A percentile compares a stretch with the other conserved stretches of the same genome.
Evolutionary conservation across 1,140 invertebrate genomes (phyloP).

Genomic region (Drosophila parabipectinata): DNA sequence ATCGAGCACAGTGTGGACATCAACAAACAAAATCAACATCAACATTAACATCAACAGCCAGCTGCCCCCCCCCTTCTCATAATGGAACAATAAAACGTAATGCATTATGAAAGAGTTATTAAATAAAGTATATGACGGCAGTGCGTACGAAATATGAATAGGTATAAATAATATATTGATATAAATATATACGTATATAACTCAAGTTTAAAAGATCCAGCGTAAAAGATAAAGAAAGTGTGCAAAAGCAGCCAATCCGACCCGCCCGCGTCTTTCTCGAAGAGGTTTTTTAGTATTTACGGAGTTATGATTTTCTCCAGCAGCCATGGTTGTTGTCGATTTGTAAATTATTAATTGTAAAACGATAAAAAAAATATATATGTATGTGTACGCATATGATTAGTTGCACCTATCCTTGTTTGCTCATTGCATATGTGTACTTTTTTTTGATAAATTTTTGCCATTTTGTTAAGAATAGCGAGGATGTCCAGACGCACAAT

Average conservation of each 20-base stretch:
- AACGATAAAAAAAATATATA: slow-evolving; percentile 35
- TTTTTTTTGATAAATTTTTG: slow-evolving; percentile 24
- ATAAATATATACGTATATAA: slow-evolving; percentile 50
- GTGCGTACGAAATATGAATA: slow-evolving; percentile 64
- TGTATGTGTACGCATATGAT: slow-evolving; percentile 50
- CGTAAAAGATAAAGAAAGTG: slow-evolving; percentile 6
- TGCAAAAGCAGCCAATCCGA: slow-evolving; percentile 44
- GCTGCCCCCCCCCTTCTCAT: slow-evolving; percentile 23
- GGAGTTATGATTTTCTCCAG: slow-evolving; percentile 46
- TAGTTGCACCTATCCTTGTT: slow-evolving; percentile 40
- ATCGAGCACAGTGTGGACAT: slow-evolving; percentile 22
- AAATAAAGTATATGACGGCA: slow-evolving; percentile 65
- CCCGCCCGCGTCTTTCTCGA: slow-evolving; percentile 44
- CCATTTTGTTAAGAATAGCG: slow-evolving; percentile 49
- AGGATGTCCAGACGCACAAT: slow-evolving; percentile 58
- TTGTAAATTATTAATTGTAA: slow-evolving; percentile 62
- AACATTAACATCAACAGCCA: slow-evolving; percentile 50
- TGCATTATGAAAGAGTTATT: slow-evolving; percentile 72
- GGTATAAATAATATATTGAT: slow-evolving; percentile 44
- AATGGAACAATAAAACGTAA: slow-evolving; percentile 59
- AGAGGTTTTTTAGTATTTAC: slow-evolving; percentile 44
- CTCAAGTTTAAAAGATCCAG: slow-evolving; percentile 42
- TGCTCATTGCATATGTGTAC: slow-evolving; percentile 35
- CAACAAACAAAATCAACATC: slow-evolving; percentile 36
- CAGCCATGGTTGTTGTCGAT: slow-evolving; percentile 58